Base-by-base conservation (phyloP, 1,140 invertebrate genomes). In the Musca domestica region DNA sequence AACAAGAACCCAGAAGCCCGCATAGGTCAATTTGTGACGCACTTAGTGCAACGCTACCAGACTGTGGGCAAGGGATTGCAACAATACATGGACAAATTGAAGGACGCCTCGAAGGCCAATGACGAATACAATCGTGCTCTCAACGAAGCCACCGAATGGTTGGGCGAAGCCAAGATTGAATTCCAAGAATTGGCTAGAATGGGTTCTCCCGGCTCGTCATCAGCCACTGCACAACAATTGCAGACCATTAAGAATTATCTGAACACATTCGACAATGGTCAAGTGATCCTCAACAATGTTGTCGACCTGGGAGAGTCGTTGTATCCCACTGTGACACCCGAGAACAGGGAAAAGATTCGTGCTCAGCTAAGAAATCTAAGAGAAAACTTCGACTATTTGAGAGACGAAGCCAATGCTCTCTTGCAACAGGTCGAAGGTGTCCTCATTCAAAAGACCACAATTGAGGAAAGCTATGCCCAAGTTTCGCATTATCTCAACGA, bases 381-480 rank as follows among this genome's bases (percentile, higher is more conserved):
- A 51, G 91, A 93, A 74, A 86, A 87, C 46, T 94, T 93, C 79
- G 95, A 98, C 83, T 85, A 88, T 56, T 87, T 95, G 17, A 87
- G 92, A 27, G 94, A 97, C 77, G 89, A 90, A 76, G 87, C 94
- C 0, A 95, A 93, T 81, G 87, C 88, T 2, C 87, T 95, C 6
- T 89, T 94, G 68, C 95, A 96, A 79, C 89, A 89, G 72, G 89
- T 95, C 46, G 94, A 96, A 84, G 91, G 88, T 20, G 89, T 92
- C 23, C 88, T 95, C 47, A 91, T 95, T 76, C 91, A 95, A 72
- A 87, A 93, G 76, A 93, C 92, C 6, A 95, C 93, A 0, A 94
- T 96, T 76, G 93, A 96, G 76, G 94, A 96, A 74, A 95, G 92
- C 70, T 92, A 92, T 71, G 88, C 87, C 63, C 92, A 95, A 83